Conservation (phyloP, 2,888 invertebrate genomes). For the Pycnomerus fuliginosus region DNA sequence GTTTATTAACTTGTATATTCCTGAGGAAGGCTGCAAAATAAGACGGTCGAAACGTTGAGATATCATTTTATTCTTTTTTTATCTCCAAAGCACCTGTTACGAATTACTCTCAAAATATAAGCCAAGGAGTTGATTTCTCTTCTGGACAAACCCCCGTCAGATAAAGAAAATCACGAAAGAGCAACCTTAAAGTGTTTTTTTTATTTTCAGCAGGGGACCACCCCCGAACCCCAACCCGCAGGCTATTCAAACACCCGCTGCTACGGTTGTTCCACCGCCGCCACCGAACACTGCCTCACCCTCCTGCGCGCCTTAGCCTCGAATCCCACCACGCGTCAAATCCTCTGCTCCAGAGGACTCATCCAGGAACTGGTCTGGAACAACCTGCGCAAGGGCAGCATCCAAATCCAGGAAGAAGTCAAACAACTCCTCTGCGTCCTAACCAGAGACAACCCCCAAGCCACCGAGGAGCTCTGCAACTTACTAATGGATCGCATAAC, state of each 20-base stretch:
- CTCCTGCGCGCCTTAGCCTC: constrained; percentile 86
- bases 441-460: constrained; percentile 80
- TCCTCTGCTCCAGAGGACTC: constrained; percentile 80
- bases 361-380: constrained; percentile 87
- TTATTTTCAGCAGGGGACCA: constrained; percentile 12
- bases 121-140: too few relatives aligned
- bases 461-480: constrained; percentile 81
- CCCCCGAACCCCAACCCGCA: constrained; percentile 11
- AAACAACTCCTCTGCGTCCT: constrained; percentile 80
- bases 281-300: constrained; percentile 92
- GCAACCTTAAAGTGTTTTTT: too few relatives aligned
- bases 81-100: too few relatives aligned
- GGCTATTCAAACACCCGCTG: constrained; percentile 62
- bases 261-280: constrained; percentile 86
- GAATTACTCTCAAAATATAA: too few relatives aligned
- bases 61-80: too few relatives aligned
- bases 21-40: too few relatives aligned
- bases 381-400: constrained; percentile 82
- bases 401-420: constrained; percentile 80
- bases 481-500: constrained; percentile 82
- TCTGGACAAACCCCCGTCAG: too few relatives aligned
- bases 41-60: too few relatives aligned
- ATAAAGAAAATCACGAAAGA: too few relatives aligned
- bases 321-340: constrained; percentile 70
- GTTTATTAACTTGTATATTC: too few relatives aligned